Conservation (phyloP, 2,888 invertebrate species). For the Drosophila aldrichi region DNA sequence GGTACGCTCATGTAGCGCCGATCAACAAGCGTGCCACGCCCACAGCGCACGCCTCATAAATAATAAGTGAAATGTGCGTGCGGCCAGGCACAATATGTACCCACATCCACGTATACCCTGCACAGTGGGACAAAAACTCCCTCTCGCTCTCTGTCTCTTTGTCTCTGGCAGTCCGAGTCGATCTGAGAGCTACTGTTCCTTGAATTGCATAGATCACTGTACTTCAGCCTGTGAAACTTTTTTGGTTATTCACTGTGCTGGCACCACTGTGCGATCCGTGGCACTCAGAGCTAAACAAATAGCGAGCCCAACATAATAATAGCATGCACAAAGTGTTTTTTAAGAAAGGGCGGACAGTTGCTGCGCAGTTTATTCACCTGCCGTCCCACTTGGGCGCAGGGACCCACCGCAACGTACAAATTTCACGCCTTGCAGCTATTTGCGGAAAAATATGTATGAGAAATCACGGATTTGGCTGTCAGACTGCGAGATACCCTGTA, state of each 20-base stretch:
- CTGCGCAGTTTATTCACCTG: slow-evolving; percentile 83
- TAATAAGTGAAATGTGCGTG: slow-evolving; percentile 80
- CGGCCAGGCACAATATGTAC: slow-evolving; percentile 37
- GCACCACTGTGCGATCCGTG: slow-evolving; percentile 43
- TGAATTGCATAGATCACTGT: neutral
- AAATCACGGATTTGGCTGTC: neutral
- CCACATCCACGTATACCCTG: slow-evolving; percentile 8
- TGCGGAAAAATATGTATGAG: slow-evolving; percentile 51
- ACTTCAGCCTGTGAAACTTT: neutral
- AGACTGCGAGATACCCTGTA: neutral
- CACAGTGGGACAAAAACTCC: slow-evolving; percentile 45
- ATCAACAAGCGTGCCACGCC: slow-evolving; percentile 83
- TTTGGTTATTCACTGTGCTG: neutral
- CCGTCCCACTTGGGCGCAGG: slow-evolving; percentile 38
- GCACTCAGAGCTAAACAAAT: slow-evolving; percentile 76
- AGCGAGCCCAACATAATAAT: slow-evolving; percentile 81
- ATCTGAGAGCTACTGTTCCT: neutral
- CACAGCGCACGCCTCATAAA: slow-evolving; percentile 84
- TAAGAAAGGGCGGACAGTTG: slow-evolving; percentile 83
- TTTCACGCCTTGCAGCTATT: slow-evolving; percentile 84
- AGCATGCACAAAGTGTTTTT: slow-evolving; percentile 77
- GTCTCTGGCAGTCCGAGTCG: neutral
- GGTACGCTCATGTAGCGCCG: slow-evolving; percentile 72
- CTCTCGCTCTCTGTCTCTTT: neutral
- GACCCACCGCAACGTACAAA: slow-evolving; percentile 53